These are phyloP conservation scores for Strix uralensis DNA, from an alignment of 2,113 vertebrate species.

Conservation along the genomic window DNA sequence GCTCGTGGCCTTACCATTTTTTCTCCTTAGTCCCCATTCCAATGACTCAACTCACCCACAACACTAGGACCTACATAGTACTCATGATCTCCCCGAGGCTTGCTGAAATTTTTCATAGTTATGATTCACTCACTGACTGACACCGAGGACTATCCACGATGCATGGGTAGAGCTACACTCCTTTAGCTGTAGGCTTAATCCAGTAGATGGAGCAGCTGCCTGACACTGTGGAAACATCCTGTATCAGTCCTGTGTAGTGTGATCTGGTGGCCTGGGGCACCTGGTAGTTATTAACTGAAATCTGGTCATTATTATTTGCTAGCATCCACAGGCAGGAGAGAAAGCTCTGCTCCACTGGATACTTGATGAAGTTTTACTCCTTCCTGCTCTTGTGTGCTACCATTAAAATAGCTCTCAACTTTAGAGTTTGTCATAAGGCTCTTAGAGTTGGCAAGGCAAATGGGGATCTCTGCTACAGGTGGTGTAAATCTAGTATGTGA, in stretches of 20 bases:
- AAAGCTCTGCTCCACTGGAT: not conserved
- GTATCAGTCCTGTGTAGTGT: not conserved
- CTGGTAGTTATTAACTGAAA: not conserved
- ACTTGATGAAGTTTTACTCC: not conserved
- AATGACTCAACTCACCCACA: not conserved
- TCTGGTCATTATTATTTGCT: not conserved
- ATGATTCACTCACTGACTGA: not conserved
- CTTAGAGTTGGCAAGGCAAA: not conserved
- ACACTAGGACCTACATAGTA: not conserved
- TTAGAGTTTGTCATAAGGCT: not conserved
- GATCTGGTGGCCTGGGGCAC: not conserved
- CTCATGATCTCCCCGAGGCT: not conserved
- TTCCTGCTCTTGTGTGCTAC: not conserved
- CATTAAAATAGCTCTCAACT: not conserved
- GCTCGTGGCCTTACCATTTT: not conserved
- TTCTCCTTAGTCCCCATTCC: not conserved
- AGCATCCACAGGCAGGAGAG: not conserved
- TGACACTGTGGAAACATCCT: not conserved
- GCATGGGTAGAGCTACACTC: fast-evolving
- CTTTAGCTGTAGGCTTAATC: not conserved
- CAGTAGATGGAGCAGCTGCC: conserved; percentile 52
- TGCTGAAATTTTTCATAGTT: not conserved
- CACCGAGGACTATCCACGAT: fast-evolving
- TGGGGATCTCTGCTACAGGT: not conserved
- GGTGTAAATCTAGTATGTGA: not conserved